Base-by-base conservation (phyloP, 2,113 vertebrate genomes). In the Turnix velox region DNA sequence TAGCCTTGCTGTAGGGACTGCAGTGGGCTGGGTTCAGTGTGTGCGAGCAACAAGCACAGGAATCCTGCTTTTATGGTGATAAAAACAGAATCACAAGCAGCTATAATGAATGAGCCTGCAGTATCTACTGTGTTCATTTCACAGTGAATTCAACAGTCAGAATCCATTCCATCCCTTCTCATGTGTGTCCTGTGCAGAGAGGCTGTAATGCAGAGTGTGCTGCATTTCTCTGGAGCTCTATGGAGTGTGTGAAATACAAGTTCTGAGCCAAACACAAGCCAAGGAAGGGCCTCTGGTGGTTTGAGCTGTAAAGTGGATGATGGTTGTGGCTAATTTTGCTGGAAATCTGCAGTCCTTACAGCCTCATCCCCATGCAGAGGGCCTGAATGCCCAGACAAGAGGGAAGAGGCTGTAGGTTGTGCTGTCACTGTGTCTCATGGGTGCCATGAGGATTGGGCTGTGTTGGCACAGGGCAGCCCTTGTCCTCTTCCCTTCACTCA, bases 11-110 rank as follows among this genome's bases (percentile, higher is more conserved):
- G 58, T 57, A 43, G 30, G 31, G 33, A 52, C 33, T 90, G 46
- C 67, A 71, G 40, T 57, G 77, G 33, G 14, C 73, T 81, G 58
- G 14, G 75, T 93, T 59, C 20, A 55, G 45, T 42, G 42, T 20
- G 23, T 79, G 22, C 42, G 58, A 92, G 66, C 74, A 42, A 78
- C 84, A 66, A 71, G 66, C 57, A 30, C 58, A 31, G 94, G 87
- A 91, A 92, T 61, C 82, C 66, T 84, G 74, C 45, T 93, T 88
- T 91, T 87, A 51, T 82, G 76, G 68, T 92, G 80, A 79, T 90
- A 58, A 73, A 92, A 94, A 76, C 66, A 94, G 65, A 88, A 12
- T 84, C 58, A 18, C 66, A 68, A 88, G 69, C 65, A 61, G 88
- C 33, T 84, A n/a, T n/a, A 87, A 92, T 90, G 81, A 93, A 87